These are phyloP conservation scores for Loripinus fragilis DNA, from an alignment of 2,888 invertebrate genomes.

Conservation along the genomic window DNA sequence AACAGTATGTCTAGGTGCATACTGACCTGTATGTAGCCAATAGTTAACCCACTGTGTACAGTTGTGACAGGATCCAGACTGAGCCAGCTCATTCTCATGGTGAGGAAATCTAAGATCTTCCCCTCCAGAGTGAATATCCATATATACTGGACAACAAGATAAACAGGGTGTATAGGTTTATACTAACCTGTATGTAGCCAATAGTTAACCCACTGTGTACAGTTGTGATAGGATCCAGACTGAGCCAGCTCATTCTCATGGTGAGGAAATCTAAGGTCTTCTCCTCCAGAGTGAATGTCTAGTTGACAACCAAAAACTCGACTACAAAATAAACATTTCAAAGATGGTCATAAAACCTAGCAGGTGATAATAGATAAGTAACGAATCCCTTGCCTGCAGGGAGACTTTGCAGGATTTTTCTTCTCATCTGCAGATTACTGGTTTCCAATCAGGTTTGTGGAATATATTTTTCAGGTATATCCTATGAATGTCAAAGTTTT, in stretches of 20 bases:
- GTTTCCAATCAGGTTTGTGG: too few species aligned
- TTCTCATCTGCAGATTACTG: too few species aligned
- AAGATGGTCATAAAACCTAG: too few species aligned
- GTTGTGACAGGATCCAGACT: slow-evolving; percentile 92
- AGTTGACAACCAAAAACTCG: slow-evolving; percentile 86
- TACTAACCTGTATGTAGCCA: slow-evolving; percentile 89
- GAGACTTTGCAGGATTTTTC: too few species aligned
- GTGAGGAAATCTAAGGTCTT: slow-evolving; percentile 95
- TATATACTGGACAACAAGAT: slow-evolving; percentile 84
- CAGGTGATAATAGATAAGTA: too few species aligned
- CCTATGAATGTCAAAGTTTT: too few species aligned
- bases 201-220: slow-evolving; percentile 94
- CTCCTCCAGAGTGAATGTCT: slow-evolving; percentile 96
- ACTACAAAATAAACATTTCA: slow-evolving; percentile 72
- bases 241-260: slow-evolving; percentile 98
- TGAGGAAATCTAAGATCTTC: slow-evolving; percentile 95
- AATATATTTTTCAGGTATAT: too few species aligned
- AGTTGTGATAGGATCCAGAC: slow-evolving; percentile 91
- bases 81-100: slow-evolving; percentile 97
- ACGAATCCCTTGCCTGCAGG: too few species aligned
- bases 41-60: slow-evolving; percentile 94
- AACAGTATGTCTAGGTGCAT: too few species aligned
- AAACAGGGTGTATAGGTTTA: not conserved
- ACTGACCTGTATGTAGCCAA: slow-evolving; percentile 89
- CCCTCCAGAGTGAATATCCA: slow-evolving; percentile 97